These are phyloP conservation scores for Holacanthella duospinosa DNA, from an alignment of 2,888 invertebrate species.

Conservation along the genomic window DNA sequence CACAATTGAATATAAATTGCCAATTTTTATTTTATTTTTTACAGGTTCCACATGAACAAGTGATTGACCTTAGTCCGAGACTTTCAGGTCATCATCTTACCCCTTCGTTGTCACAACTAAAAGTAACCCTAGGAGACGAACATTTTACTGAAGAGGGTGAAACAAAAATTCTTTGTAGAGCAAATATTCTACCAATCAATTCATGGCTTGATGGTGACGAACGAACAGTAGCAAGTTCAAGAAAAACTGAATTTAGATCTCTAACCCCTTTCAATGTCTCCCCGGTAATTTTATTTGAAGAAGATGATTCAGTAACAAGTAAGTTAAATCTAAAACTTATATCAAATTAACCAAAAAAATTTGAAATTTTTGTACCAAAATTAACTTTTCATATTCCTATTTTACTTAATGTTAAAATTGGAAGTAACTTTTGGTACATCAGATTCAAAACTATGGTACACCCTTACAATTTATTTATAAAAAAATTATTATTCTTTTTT, in stretches of 20 bases:
- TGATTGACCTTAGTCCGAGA: constrained; percentile 1
- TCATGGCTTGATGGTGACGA: constrained; percentile 34
- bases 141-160: constrained; percentile 33
- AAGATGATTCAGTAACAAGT: constrained; percentile 27
- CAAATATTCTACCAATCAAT: constrained; percentile 25
- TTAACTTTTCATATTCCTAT: too few species aligned
- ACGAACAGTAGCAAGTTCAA: constrained; percentile 24
- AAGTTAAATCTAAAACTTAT: too few species aligned
- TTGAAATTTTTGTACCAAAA: too few species aligned
- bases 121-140: constrained; percentile 24
- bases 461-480: too few species aligned
- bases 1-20: background rate
- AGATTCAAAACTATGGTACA: too few species aligned
- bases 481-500: background rate
- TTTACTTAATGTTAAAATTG: too few species aligned
- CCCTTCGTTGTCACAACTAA: constrained; percentile 26
- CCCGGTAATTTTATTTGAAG: constrained; percentile 17
- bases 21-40: background rate
- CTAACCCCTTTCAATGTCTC: constrained; percentile 15
- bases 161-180: constrained; percentile 29
- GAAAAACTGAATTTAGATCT: constrained; percentile 23
- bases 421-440: background rate
- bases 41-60: background rate
- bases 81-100: background rate
- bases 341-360: too few species aligned